phyloP scores from a whole-genome alignment of 2,888 invertebrate species.

The Ophioninae sp. region DNA sequence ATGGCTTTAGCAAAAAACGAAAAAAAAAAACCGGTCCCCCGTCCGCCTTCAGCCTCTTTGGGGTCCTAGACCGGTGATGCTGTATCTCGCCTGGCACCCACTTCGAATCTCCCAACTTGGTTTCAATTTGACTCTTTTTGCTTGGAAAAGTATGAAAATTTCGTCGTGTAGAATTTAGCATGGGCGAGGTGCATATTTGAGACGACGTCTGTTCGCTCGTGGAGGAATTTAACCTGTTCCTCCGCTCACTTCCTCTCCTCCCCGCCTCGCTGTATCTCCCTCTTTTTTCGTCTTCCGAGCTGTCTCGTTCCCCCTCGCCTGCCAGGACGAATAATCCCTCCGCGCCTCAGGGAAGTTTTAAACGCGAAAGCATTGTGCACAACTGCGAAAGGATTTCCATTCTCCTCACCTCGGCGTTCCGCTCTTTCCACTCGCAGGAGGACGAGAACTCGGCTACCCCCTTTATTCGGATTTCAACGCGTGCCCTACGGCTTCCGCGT shows the following conservation, averaged over 20 bases:
- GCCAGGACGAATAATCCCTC: slow-evolving; percentile 38
- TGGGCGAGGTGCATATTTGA: neutral
- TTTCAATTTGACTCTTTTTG: neutral
- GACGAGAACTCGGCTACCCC: slow-evolving; percentile 47
- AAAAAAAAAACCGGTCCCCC: no score
- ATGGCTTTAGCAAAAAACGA: slow-evolving; percentile 25
- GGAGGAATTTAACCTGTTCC: slow-evolving; percentile 45
- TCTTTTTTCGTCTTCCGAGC: neutral
- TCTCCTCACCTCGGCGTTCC: slow-evolving; percentile 50
- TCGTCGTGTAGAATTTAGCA: neutral
- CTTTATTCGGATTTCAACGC: slow-evolving; percentile 52
- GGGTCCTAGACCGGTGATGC: neutral
- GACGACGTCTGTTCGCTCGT: slow-evolving; percentile 52
- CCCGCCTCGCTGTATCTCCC: neutral
- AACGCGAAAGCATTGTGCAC: slow-evolving; percentile 51
- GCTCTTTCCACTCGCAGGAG: slow-evolving; percentile 5
- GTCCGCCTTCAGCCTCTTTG: neutral
- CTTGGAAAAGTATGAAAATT: neutral
- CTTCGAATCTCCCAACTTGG: neutral
- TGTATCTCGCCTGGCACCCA: neutral
- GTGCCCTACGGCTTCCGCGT: slow-evolving; percentile 47
- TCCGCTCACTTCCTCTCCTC: slow-evolving; percentile 1
- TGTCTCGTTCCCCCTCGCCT: neutral
- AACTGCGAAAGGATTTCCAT: slow-evolving; percentile 59
- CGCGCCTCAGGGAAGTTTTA: slow-evolving; percentile 30